Evolutionary conservation across 2,113 vertebrate genomes (phyloP).

Genomic region (Drymodes brunneopygia): DNA sequence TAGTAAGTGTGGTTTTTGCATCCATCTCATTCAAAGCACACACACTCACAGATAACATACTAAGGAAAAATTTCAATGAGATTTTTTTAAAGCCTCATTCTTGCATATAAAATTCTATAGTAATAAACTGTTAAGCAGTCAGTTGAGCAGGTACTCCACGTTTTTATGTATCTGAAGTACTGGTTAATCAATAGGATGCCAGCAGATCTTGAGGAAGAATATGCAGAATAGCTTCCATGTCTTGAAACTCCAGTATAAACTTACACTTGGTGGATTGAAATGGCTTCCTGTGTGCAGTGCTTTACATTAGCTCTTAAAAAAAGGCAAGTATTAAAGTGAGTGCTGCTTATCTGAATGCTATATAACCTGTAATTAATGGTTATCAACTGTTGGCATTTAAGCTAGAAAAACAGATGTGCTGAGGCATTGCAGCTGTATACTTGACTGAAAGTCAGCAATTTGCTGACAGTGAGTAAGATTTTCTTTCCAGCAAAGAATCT

Average conservation of each 20-base stretch:
- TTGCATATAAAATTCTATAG: not conserved
- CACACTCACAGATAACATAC: not conserved
- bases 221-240: not conserved
- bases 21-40: not conserved
- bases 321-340: conserved; percentile 18
- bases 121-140: not conserved
- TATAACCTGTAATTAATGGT: conserved; percentile 56
- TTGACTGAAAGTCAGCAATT: conserved; percentile 29
- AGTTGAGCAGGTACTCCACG: not conserved
- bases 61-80: not conserved
- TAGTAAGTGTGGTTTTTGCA: not conserved
- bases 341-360: conserved; percentile 27
- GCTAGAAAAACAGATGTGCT: conserved; percentile 20
- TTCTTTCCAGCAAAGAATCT: not conserved
- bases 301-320: not conserved
- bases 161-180: not conserved
- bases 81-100: not conserved
- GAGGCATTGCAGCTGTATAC: conserved; percentile 15
- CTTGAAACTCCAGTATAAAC: not conserved
- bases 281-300: not conserved
- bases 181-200: not conserved
- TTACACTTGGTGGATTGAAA: not conserved
- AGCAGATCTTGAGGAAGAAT: not conserved
- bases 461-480: not conserved
- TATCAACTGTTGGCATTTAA: conserved; percentile 19